Percentiles rank a stretch among this genome's conserved stretches.
phyloP scores from a whole-genome alignment of 2,797 vertebrate species.

The Rostrhamus sociabilis region DNA sequence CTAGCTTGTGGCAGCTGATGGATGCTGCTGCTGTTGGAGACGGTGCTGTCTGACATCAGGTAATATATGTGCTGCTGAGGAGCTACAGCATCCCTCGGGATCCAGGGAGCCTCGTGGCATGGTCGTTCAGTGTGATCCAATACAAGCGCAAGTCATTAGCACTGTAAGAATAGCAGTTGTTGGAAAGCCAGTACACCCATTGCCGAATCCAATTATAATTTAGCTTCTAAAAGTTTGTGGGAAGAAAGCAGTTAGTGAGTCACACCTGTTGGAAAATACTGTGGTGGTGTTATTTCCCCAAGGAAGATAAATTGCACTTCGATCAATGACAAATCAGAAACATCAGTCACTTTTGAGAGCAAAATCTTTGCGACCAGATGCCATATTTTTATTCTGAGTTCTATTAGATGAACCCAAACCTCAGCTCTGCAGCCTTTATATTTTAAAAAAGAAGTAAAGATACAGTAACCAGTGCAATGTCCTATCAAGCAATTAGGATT shows the following conservation, averaged over 20 bases:
- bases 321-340: background rate
- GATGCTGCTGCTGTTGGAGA: constrained; percentile 31
- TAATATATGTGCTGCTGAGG: background rate
- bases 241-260: background rate
- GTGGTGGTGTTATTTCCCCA: background rate
- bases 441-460: background rate
- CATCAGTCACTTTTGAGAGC: background rate
- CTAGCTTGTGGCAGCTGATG: constrained; percentile 1
- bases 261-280: background rate
- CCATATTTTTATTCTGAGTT: background rate
- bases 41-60: constrained; percentile 1
- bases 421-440: background rate
- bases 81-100: constrained; percentile 20
- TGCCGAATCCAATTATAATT: background rate
- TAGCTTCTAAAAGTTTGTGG: background rate
- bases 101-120: background rate
- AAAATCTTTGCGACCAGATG: background rate
- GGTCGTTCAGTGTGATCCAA: background rate
- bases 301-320: background rate
- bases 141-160: background rate
- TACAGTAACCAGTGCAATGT: background rate
- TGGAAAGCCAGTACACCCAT: background rate
- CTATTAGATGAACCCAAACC: background rate
- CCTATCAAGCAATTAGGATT: background rate
- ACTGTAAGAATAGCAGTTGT: background rate